A percentile compares a stretch with the other conserved stretches of the same genome.
These are phyloP conservation scores for Porphyrio hochstetteri DNA, from an alignment of 2,113 vertebrate species.

Conservation along the genomic window DNA sequence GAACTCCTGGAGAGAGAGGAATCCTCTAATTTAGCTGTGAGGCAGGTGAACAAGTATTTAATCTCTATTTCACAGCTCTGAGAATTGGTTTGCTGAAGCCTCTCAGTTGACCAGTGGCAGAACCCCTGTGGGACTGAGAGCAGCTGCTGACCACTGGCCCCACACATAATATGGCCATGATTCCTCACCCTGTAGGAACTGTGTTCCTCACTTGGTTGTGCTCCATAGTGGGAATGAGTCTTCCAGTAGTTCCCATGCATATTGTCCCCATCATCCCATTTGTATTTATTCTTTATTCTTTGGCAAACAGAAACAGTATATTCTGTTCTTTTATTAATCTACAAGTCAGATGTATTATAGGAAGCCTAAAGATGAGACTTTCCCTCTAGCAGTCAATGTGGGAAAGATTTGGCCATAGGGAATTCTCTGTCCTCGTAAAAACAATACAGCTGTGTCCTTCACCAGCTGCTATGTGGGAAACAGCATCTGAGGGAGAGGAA, in stretches of 20 bases:
- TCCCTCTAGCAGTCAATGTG: neutral
- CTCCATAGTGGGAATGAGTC: neutral
- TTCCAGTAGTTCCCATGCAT: neutral
- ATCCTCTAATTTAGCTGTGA: neutral
- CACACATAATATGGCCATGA: neutral
- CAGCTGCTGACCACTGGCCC: neutral
- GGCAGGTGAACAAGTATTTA: neutral
- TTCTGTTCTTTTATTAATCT: neutral
- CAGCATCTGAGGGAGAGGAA: neutral
- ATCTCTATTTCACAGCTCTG: neutral
- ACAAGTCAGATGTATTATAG: neutral
- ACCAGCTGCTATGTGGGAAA: conserved; percentile 20
- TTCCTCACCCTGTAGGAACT: neutral
- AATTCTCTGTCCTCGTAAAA: neutral
- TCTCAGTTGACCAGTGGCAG: neutral
- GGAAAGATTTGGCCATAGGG: neutral
- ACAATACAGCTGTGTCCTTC: conserved; percentile 41
- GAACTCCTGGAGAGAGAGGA: neutral
- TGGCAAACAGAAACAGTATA: neutral
- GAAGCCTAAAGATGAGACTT: neutral
- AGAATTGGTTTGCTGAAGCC: neutral
- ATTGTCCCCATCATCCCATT: neutral
- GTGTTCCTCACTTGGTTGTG: neutral
- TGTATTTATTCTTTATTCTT: neutral
- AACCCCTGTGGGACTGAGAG: neutral